Evolutionary conservation across 1,140 invertebrate genomes (phyloP).

Genomic region (Brachionus angularis): DNA sequence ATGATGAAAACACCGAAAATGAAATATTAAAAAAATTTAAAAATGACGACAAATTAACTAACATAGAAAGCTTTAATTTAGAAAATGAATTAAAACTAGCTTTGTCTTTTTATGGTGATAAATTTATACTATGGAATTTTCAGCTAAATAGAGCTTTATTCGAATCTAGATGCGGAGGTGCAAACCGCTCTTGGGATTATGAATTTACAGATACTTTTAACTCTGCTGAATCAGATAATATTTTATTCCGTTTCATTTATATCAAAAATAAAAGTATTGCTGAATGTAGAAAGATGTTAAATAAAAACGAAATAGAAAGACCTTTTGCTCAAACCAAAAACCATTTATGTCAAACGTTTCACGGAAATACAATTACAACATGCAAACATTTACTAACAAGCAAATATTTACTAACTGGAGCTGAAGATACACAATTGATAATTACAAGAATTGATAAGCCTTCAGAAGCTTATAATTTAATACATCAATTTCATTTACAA

Average conservation of each 20-base stretch:
- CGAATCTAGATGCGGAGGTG: slow-evolving; percentile 21
- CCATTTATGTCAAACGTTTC: slow-evolving; percentile 38
- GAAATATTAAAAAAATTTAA: neutral
- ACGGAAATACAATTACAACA: slow-evolving; percentile 30
- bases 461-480: neutral
- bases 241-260: slow-evolving; percentile 25
- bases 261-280: slow-evolving; percentile 35
- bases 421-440: slow-evolving; percentile 38
- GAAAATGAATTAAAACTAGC: slow-evolving; percentile 13
- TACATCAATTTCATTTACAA: slow-evolving; percentile 39
- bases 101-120: slow-evolving; percentile 39
- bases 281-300: neutral
- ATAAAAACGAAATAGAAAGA: slow-evolving; percentile 18
- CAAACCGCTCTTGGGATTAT: slow-evolving; percentile 39
- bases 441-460: slow-evolving; percentile 1
- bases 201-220: neutral
- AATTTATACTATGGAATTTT: slow-evolving; percentile 40
- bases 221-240: neutral
- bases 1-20: neutral
- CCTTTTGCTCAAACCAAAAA: slow-evolving; percentile 3
- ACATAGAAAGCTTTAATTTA: neutral
- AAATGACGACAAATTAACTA: neutral
- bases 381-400: neutral
- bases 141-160: slow-evolving; percentile 13
- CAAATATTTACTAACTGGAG: slow-evolving; percentile 23